These are phyloP conservation scores for Synanthedon tipuliformis DNA, from an alignment of 2,888 invertebrate genomes.

Conservation along the genomic window DNA sequence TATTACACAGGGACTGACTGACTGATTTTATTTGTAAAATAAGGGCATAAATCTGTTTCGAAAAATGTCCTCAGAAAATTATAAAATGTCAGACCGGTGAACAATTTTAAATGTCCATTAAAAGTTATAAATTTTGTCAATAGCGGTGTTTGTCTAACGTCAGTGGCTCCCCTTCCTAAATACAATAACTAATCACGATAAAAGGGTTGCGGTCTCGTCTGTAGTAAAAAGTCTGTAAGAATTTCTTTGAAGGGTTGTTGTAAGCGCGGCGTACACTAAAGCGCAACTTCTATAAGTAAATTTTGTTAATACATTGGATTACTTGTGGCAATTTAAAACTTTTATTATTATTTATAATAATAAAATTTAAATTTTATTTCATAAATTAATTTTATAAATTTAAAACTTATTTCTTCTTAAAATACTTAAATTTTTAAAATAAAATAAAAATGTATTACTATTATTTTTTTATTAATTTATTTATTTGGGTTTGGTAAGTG, in stretches of 20 bases:
- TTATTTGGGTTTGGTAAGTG: no score
- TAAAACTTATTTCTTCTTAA: no score
- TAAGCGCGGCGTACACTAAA: constrained; percentile 16
- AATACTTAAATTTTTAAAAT: no score
- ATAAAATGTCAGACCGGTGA: not conserved
- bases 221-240: constrained; percentile 67
- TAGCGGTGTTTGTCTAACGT: constrained; percentile 9
- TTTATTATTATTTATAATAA: no score
- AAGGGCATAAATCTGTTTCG: not conserved
- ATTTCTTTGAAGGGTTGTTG: constrained; percentile 38
- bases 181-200: constrained; percentile 68
- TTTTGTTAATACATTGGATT: no score
- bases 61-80: not conserved
- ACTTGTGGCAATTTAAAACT: no score
- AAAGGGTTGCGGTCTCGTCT: constrained; percentile 61
- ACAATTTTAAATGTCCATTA: constrained; percentile 55
- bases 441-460: no score
- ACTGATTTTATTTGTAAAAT: not conserved
- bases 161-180: constrained; percentile 31
- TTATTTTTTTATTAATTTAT: no score
- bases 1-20: no score
- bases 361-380: no score
- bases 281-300: no score
- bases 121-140: constrained; percentile 23
- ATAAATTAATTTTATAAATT: no score